Evolutionary conservation across 2,113 vertebrate species (phyloP).

Genomic region (Phylloscopus whistleri): DNA sequence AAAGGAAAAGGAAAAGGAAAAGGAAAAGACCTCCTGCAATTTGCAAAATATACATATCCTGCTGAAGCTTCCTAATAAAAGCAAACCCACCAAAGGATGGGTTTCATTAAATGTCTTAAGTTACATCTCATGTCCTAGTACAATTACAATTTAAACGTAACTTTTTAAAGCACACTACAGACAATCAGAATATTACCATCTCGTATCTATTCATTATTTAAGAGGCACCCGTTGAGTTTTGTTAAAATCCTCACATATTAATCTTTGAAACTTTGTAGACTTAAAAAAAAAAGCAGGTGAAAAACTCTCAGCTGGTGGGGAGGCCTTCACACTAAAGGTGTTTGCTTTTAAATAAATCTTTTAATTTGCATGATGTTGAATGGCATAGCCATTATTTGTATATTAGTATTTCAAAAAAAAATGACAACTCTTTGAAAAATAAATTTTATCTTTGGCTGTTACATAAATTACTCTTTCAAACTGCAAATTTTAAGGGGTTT

Average conservation of each 20-base stretch:
- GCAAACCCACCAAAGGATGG: slow-evolving; percentile 48
- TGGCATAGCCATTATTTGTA: not conserved
- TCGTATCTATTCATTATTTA: slow-evolving; percentile 57
- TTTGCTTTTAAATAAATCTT: slow-evolving; percentile 10
- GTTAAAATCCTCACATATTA: slow-evolving; percentile 64
- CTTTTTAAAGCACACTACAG: slow-evolving; percentile 65
- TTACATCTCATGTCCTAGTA: slow-evolving; percentile 51
- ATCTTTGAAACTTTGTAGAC: slow-evolving; percentile 34
- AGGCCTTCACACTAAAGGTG: not conserved
- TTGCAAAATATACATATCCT: slow-evolving; percentile 19
- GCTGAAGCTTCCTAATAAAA: slow-evolving; percentile 50
- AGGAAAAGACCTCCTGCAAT: not conserved
- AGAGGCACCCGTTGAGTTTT: slow-evolving; percentile 61
- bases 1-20: not conserved
- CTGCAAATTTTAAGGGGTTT: not conserved
- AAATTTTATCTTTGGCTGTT: not conserved
- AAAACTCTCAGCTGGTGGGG: not conserved
- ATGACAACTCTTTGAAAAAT: not conserved
- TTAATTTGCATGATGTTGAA: not conserved
- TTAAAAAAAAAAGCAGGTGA: not conserved
- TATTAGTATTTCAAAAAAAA: not conserved
- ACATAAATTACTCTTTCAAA: not conserved
- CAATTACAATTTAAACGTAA: slow-evolving; percentile 63
- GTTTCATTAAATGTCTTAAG: slow-evolving; percentile 58
- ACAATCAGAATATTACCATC: slow-evolving; percentile 46